Evolutionary conservation across 1,140 invertebrate genomes (phyloP).

Genomic region (Rhopalosiphum maidis): DNA sequence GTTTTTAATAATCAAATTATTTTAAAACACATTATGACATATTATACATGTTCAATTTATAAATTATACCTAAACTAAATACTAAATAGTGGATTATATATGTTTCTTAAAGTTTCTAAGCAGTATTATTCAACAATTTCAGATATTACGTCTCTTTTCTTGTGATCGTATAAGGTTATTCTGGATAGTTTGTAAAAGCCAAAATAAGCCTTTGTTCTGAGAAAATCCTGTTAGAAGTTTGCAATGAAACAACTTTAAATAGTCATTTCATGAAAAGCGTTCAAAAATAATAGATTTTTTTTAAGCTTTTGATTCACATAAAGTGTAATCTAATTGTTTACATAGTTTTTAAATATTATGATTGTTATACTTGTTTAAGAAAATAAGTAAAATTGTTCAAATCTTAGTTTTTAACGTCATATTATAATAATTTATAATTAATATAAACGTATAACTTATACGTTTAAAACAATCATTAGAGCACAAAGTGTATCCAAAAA

Average conservation of each 20-base stretch:
- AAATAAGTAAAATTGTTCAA: background rate
- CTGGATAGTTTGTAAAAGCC: background rate
- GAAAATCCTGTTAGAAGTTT: conserved; percentile 40
- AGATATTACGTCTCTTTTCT: background rate
- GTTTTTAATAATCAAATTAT: background rate
- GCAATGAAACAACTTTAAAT: conserved; percentile 27
- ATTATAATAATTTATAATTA: background rate
- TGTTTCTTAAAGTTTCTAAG: background rate
- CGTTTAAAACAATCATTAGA: background rate
- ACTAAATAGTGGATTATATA: background rate
- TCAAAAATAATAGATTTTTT: conserved; percentile 36
- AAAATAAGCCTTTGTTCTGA: conserved; percentile 11
- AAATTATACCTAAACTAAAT: background rate
- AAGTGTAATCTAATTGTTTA: background rate
- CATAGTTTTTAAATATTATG: background rate
- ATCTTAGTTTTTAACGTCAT: background rate
- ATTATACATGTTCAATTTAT: background rate
- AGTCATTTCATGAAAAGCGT: conserved; percentile 2
- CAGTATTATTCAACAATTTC: background rate
- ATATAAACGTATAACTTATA: background rate
- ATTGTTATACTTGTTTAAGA: background rate
- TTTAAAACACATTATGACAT: background rate
- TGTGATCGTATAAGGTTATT: background rate
- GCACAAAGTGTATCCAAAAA: background rate
- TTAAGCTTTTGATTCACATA: background rate